Evolutionary conservation across 1,140 invertebrate genomes (phyloP), one percentile per base, ranked within the genome.

Genomic region (Drosophila melanica): DNA sequence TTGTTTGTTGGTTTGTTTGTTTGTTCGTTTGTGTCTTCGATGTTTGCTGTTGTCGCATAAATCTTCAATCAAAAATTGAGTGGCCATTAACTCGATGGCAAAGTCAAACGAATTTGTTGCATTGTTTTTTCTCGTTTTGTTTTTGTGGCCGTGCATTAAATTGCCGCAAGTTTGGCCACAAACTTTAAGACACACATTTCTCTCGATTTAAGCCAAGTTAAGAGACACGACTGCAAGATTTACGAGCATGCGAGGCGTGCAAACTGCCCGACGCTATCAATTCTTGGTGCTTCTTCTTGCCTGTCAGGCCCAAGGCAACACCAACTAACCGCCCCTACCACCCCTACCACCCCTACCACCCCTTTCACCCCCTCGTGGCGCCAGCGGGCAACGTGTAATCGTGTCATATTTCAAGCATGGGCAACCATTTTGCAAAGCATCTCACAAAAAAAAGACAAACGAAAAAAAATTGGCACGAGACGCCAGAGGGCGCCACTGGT

Each of bases 391-490:
- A 68, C 51, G 51, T 62, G 65, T 63, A 90, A 82, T 85, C 87
- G 85, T 90, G 84, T 86, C 87, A 90, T 90, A 90, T 90, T 89
- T 90, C 87, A 90, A 79, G 77, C 77, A 78, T 82, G 78, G 68
- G 60, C 71, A 75, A 79, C 79, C 80, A 81, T 84, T 84, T 79
- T 84, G 79, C 55, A 72, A 67, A 76, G 50, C 50, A 58, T 4
- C 8, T 41, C 30, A 39, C 14, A 23, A 75, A 60, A 35, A 59
- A 35, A 39, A 37, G 35, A 48, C 51, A 45, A 48, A 47, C 48
- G 16, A 11, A 44, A 54, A 47, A 62, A 66, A 55, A 23, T 23
- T 47, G 53, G 37, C 39, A 47, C 27, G 60, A 54, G 54, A 69
- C 75, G 75, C 66, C 41, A 78, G 60, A 75, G 65, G 65, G 48